Base-by-base conservation (phyloP, 1,140 invertebrate species). In the Panagrolaimus sp. region DNA sequence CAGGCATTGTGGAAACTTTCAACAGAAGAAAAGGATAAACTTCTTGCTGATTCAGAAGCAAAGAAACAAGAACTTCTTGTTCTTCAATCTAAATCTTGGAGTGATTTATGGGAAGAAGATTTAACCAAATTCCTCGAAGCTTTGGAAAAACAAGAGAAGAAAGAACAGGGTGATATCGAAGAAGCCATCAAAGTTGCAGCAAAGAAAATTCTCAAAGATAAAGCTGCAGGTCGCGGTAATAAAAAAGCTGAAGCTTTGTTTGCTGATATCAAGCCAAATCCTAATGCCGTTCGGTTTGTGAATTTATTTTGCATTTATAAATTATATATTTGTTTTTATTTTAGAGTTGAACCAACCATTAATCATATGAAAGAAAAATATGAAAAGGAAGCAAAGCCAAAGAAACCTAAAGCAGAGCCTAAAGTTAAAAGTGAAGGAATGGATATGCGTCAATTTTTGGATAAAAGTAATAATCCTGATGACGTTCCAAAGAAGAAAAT, bases 71-170 rank as follows among this genome's bases (percentile, higher is more conserved):
- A 83, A 71, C 46, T 72, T 14, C 12, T 32, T 45, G 62, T 55
- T 21, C 70, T 88, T 24, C 77, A 83, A 65, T 74, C 70, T 44
- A 92, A 93, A 84, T 88, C 90, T 0, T 89, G 90, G 24, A 83
- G 87, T 15, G 88, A 90, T 82, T 82, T 98, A 3, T 98, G 94
- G 93, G 86, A 87, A 43, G 90, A 92, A 67, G 94, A 98, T 87
- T 84, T 98, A 26, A 90, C 92, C 75, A 85, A 83, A 21, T 88
- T 96, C 44, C 73, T 90, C 7, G 83, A 87, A 26, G 90, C 91
- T 81, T 82, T 89, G 32, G 84, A 85, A 52, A 74, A 82, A 55
- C 73, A 80, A 67, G 77, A 79, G 43, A 71, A 77, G 55, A 72
- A 67, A 14, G 78, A 81, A 28, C 71, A 75, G 48, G 71, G 63